A percentile compares a stretch with the other conserved stretches of the same genome.
phyloP scores from a whole-genome alignment of 2,113 vertebrate genomes.

The Oreocharis arfaki region DNA sequence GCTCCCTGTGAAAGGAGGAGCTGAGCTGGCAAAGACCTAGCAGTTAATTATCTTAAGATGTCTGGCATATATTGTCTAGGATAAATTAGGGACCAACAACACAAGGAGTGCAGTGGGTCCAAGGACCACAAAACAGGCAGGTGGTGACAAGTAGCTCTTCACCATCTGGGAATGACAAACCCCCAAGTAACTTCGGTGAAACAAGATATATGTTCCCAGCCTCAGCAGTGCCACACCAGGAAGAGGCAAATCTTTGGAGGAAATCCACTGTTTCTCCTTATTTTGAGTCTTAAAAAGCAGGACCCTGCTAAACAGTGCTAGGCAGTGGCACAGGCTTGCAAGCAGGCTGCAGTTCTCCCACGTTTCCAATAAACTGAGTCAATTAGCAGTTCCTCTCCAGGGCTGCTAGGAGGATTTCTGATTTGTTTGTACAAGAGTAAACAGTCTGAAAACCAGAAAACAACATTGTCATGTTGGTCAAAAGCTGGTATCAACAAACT shows the following conservation, averaged over 20 bases:
- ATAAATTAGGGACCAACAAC: background rate
- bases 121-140: background rate
- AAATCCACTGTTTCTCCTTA: background rate
- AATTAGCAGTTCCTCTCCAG: background rate
- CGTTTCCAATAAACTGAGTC: background rate
- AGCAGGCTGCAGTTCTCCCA: background rate
- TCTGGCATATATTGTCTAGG: background rate
- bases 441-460: background rate
- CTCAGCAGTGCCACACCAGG: background rate
- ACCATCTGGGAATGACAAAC: background rate
- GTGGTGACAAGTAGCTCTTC: background rate
- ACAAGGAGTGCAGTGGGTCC: background rate
- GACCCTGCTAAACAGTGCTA: background rate
- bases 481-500: background rate
- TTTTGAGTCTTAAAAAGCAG: background rate
- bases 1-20: background rate
- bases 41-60: background rate
- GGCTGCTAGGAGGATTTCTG: background rate
- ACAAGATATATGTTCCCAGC: background rate
- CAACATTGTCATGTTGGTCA: background rate
- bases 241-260: background rate
- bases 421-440: background rate
- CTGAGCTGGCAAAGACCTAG: background rate
- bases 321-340: background rate
- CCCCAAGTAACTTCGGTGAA: background rate